Conservation (phyloP, 1,140 invertebrate species). For the Pararge aegeria region DNA sequence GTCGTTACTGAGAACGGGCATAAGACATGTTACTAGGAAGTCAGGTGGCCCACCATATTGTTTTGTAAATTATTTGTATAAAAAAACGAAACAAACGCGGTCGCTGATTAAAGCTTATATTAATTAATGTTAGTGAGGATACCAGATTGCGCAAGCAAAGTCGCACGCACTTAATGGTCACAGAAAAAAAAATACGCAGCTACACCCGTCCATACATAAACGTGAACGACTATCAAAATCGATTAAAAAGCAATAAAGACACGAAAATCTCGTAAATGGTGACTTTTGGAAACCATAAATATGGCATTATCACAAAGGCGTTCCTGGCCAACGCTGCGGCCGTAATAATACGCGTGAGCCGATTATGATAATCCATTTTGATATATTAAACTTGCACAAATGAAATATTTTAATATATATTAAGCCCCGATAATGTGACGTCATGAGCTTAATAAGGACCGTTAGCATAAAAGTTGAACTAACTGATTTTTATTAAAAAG, state of each 20-base stretch:
- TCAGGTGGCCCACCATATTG: no score
- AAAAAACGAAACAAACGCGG: no score
- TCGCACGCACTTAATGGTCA: not conserved
- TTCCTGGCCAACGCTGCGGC: not conserved
- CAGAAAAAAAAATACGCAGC: not conserved
- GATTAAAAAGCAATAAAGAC: not conserved
- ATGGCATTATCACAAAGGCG: not conserved
- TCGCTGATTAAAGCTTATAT: no score
- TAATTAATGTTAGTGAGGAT: no score
- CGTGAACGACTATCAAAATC: not conserved
- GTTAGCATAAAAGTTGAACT: not conserved
- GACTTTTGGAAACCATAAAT: slow-evolving; percentile 1
- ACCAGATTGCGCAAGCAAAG: not conserved
- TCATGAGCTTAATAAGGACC: not conserved
- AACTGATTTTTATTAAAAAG: not conserved
- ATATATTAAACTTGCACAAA: not conserved
- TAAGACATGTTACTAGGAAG: no score
- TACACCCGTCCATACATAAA: not conserved
- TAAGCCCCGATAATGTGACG: not conserved
- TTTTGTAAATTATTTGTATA: no score
- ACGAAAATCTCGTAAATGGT: not conserved
- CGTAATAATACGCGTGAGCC: not conserved
- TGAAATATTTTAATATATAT: not conserved
- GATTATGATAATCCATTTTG: not conserved
- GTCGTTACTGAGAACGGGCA: no score